Percentiles rank a stretch among this genome's conserved stretches.
Evolutionary conservation across 2,113 vertebrate species (phyloP).

Genomic region (Charadrius vociferus): DNA sequence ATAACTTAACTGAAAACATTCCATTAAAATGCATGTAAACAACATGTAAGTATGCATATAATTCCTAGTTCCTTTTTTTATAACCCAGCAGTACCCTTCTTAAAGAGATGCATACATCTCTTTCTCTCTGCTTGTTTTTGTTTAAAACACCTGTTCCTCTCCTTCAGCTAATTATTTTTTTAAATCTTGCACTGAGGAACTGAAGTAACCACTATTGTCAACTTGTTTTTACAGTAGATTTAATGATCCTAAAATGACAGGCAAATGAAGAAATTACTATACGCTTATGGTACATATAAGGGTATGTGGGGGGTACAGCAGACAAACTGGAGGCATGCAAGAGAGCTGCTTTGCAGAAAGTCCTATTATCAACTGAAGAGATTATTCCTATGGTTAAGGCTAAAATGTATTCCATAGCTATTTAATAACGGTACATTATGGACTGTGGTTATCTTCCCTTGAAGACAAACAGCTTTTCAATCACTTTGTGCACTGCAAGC

Average conservation of each 20-base stretch:
- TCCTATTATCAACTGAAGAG: not conserved
- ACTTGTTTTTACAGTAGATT: not conserved
- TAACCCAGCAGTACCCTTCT: not conserved
- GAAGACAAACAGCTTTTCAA: conserved; percentile 47
- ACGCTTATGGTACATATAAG: not conserved
- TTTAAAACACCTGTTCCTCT: not conserved
- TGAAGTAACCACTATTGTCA: not conserved
- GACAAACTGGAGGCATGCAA: not conserved
- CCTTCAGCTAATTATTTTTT: not conserved
- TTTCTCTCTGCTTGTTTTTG: not conserved
- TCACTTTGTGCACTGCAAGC: conserved; percentile 10
- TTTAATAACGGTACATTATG: conserved; percentile 2
- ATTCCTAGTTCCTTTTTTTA: not conserved
- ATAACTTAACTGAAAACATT: not conserved
- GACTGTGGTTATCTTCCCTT: not conserved
- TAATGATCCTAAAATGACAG: not conserved
- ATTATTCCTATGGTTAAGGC: not conserved
- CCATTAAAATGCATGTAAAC: not conserved
- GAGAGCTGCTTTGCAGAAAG: not conserved
- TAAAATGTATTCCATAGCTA: not conserved
- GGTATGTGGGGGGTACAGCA: not conserved
- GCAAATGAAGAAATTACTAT: not conserved
- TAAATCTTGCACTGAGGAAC: not conserved
- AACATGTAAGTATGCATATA: not conserved
- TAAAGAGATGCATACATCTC: not conserved